Evolutionary conservation across 2,888 invertebrate species (phyloP).

Genomic region (Drosophila histrio): DNA sequence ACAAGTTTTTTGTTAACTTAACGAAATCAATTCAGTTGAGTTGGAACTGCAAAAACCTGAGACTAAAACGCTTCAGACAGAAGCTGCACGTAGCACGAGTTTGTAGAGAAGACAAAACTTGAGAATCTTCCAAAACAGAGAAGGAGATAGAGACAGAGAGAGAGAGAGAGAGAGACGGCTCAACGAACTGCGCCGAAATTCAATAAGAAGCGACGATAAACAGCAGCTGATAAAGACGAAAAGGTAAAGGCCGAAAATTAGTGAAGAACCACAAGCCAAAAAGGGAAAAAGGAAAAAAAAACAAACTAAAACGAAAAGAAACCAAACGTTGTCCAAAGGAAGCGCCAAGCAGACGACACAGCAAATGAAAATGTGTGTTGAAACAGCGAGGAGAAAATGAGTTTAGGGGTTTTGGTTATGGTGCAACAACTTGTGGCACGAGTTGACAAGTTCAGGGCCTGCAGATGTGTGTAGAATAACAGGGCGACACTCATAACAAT

Average conservation of each 20-base stretch:
- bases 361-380: constrained; percentile 24
- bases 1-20: constrained; percentile 70
- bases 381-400: not conserved
- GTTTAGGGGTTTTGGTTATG: constrained; percentile 12
- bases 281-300: constrained; percentile 17
- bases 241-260: constrained; percentile 68
- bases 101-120: constrained; percentile 36
- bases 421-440: constrained; percentile 76
- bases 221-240: constrained; percentile 73
- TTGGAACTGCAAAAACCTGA: constrained; percentile 32
- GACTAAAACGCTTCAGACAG: constrained; percentile 21
- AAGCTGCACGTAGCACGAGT: constrained; percentile 66
- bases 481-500: constrained; percentile 51
- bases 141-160: not conserved
- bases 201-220: constrained; percentile 74
- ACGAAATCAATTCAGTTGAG: constrained; percentile 67
- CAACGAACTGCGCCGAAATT: constrained; percentile 62
- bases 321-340: constrained; percentile 19
- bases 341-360: constrained; percentile 34
- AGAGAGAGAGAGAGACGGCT: constrained; percentile 12
- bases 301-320: constrained; percentile 14
- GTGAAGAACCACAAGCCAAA: constrained; percentile 38
- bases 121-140: constrained; percentile 22
- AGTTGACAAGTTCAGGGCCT: constrained; percentile 64
- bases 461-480: constrained; percentile 6